Percentiles rank a stretch among this genome's conserved stretches.
phyloP scores from a whole-genome alignment of 2,113 vertebrate species.

The Mixornis gularis region DNA sequence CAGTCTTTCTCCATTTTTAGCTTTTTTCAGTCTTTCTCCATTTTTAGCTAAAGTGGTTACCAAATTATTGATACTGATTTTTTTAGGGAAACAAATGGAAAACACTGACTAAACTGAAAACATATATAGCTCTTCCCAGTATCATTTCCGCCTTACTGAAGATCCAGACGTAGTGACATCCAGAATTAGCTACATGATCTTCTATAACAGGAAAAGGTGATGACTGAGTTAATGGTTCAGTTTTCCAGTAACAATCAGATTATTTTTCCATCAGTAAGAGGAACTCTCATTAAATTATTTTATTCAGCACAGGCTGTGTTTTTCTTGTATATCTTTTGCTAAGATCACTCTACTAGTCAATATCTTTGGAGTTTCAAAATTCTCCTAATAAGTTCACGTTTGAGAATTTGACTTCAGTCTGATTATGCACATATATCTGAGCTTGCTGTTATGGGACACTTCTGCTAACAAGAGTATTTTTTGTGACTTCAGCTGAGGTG shows the following conservation, averaged over 20 bases:
- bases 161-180: not conserved
- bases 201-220: not conserved
- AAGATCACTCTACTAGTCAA: not conserved
- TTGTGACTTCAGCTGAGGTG: not conserved
- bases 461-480: not conserved
- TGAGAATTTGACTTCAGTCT: not conserved
- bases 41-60: not conserved
- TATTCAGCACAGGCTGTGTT: not conserved
- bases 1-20: not conserved
- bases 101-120: not conserved
- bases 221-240: not conserved
- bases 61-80: not conserved
- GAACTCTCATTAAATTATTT: not conserved
- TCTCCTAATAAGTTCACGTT: not conserved
- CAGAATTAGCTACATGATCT: not conserved
- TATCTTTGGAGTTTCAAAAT: not conserved
- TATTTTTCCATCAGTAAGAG: not conserved
- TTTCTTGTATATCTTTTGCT: not conserved
- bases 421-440: not conserved
- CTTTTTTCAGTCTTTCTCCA: not conserved
- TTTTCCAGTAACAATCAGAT: not conserved
- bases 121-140: not conserved
- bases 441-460: not conserved
- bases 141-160: not conserved
- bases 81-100: not conserved